Evolutionary conservation across 2,797 vertebrate genomes (phyloP).

Genomic region (Sarcoramphus papa): DNA sequence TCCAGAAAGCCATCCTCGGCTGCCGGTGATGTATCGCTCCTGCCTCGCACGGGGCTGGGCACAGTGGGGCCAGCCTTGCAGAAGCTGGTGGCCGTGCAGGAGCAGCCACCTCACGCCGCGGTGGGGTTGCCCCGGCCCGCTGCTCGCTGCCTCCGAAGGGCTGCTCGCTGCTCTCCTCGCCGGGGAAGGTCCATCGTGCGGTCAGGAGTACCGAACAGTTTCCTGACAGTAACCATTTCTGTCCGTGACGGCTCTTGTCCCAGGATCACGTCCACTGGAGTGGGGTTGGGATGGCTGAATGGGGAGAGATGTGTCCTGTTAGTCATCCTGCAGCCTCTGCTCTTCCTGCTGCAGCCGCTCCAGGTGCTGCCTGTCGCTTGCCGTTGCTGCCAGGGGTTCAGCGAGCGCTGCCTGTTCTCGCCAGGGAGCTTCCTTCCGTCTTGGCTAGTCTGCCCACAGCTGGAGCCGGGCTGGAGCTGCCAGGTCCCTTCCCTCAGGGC

Average conservation of each 20-base stretch:
- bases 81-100: background rate
- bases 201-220: background rate
- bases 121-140: background rate
- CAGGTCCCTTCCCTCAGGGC: background rate
- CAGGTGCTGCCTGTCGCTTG: accelerated
- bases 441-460: background rate
- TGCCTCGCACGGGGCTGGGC: accelerated
- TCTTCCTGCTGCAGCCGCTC: background rate
- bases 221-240: background rate
- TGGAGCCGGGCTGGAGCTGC: background rate
- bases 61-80: too few relatives aligned
- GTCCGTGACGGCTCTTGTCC: background rate
- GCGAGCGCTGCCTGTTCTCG: background rate
- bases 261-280: background rate
- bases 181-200: accelerated
- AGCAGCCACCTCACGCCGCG: accelerated
- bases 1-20: background rate
- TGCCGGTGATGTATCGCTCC: accelerated
- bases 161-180: background rate
- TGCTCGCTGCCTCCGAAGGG: background rate
- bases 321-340: background rate
- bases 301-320: background rate
- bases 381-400: background rate
- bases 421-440: background rate
- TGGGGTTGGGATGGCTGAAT: background rate